phyloP scores from a whole-genome alignment of 2,113 vertebrate genomes.

The Tichodroma muraria region DNA sequence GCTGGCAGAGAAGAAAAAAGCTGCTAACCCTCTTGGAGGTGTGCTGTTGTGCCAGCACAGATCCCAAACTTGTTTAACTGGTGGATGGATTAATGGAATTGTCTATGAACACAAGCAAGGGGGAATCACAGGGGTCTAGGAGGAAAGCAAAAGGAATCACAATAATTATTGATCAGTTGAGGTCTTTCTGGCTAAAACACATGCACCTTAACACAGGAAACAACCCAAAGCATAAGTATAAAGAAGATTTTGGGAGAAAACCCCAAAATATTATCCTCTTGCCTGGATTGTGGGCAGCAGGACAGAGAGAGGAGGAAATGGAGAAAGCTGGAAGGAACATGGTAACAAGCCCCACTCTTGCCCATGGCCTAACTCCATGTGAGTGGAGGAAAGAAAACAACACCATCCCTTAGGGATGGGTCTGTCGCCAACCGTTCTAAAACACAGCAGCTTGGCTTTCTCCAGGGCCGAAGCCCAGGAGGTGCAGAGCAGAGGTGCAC shows the following conservation, averaged over 20 bases:
- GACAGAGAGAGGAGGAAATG: not conserved
- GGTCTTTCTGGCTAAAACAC: not conserved
- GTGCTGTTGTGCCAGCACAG: not conserved
- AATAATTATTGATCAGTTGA: not conserved
- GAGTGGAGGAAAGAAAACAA: not conserved
- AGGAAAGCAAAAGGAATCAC: not conserved
- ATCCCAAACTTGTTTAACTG: not conserved
- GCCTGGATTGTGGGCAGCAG: not conserved
- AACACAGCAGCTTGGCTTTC: not conserved
- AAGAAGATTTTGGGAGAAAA: not conserved
- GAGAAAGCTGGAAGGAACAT: not conserved
- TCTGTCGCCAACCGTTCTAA: not conserved
- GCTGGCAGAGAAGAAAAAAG: not conserved
- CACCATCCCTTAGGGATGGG: accelerated
- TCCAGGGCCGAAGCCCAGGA: not conserved
- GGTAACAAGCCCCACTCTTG: not conserved
- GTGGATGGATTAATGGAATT: not conserved
- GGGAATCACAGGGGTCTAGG: not conserved
- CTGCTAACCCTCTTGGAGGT: not conserved
- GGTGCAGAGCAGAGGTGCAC: not conserved
- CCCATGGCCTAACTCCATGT: not conserved
- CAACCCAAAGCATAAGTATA: not conserved
- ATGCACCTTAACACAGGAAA: not conserved
- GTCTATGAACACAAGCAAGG: not conserved
- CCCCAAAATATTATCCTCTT: accelerated